A percentile compares a stretch with the other conserved stretches of the same genome.
Evolutionary conservation across 2,113 vertebrate genomes (phyloP).

Genomic region (Bos taurus): DNA sequence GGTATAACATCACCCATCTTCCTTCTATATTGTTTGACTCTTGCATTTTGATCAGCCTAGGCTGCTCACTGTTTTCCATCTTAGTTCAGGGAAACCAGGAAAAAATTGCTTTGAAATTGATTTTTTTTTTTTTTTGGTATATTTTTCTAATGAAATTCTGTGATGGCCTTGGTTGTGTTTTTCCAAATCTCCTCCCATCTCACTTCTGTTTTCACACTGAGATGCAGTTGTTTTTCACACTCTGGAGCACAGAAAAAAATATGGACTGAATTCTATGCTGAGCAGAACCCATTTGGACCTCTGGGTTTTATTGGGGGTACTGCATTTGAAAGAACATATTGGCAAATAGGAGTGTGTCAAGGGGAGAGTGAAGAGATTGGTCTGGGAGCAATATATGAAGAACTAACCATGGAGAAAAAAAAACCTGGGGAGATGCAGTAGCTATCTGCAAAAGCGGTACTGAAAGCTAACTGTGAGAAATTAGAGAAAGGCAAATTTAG

Average conservation of each 20-base stretch:
- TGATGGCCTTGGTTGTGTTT: constrained; percentile 61
- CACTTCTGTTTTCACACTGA: constrained; percentile 60
- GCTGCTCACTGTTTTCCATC: constrained; percentile 68
- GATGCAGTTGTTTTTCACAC: constrained; percentile 17
- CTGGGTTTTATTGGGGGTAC: neutral
- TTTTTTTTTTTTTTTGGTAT: constrained; percentile 52
- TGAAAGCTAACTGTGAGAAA: neutral
- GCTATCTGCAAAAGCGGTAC: neutral
- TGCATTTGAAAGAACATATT: neutral
- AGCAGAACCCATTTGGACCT: neutral
- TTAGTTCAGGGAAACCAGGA: constrained; percentile 60
- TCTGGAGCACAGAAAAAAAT: neutral
- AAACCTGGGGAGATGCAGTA: neutral
- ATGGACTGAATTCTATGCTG: neutral
- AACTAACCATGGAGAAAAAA: neutral
- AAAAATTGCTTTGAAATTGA: constrained; percentile 70
- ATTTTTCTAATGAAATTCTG: constrained; percentile 69
- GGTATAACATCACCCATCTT: neutral
- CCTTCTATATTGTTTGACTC: constrained; percentile 38
- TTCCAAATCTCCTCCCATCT: constrained; percentile 58
- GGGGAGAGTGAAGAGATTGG: neutral
- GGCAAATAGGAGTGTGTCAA: neutral
- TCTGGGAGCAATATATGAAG: neutral
- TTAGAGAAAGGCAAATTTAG: neutral
- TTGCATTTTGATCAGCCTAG: constrained; percentile 51